Evolutionary conservation across 2,113 vertebrate species (phyloP).

Genomic region (Anhinga rufa): DNA sequence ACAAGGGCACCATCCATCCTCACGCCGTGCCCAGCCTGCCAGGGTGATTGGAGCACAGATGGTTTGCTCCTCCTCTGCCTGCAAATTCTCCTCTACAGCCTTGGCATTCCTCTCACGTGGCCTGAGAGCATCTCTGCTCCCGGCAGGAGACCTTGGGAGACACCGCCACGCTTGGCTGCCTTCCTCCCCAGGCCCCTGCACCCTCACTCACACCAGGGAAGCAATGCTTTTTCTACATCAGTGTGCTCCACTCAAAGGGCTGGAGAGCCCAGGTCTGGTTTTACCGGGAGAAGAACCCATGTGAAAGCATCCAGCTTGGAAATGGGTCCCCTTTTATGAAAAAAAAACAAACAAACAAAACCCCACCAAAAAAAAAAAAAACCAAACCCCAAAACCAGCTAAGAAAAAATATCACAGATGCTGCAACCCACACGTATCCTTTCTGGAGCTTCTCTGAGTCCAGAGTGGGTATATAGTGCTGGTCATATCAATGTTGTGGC

Average conservation of each 20-base stretch:
- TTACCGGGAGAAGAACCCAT: neutral
- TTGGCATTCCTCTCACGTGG: neutral
- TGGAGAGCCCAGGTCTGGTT: neutral
- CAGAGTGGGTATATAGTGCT: fast-evolving
- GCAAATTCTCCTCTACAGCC: neutral
- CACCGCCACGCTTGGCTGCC: fast-evolving
- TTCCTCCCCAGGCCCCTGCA: neutral
- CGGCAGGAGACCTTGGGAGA: neutral
- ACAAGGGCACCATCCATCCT: neutral
- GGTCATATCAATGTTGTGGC: neutral
- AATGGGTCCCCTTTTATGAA: neutral
- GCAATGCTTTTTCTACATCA: fast-evolving
- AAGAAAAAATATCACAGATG: neutral
- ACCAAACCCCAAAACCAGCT: neutral
- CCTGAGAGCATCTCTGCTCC: neutral
- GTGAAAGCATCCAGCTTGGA: neutral
- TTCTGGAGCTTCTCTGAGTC: neutral
- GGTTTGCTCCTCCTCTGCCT: neutral
- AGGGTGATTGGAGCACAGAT: neutral
- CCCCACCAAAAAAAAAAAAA: neutral
- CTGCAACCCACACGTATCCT: neutral
- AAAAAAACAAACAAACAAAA: neutral
- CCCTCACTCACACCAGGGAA: neutral
- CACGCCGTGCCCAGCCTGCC: neutral
- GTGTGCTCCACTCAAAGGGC: neutral